Evolutionary conservation across 1,140 invertebrate species (phyloP).

Genomic region (Drosophila funebris): DNA sequence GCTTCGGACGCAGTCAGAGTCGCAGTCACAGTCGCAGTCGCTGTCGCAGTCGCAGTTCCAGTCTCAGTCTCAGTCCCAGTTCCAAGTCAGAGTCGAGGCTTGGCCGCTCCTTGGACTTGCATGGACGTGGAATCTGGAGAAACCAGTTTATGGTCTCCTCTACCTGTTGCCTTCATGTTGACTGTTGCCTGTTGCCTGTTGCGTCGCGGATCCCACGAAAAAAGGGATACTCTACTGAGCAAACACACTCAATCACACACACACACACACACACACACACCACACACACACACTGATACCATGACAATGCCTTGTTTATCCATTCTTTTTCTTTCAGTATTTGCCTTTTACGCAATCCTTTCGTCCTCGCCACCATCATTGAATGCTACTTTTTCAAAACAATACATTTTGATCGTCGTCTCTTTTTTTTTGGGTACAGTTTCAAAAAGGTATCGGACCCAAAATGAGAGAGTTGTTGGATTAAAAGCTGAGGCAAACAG

Average conservation of each 20-base stretch:
- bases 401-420: constrained; percentile 3
- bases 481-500: constrained; percentile 18
- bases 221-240: constrained; percentile 69
- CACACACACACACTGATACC: not conserved
- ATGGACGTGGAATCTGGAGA: constrained; percentile 61
- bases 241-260: constrained; percentile 39
- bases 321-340: constrained; percentile 34
- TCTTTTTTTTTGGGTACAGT: constrained; percentile 48
- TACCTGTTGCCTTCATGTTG: constrained; percentile 63
- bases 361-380: constrained; percentile 68
- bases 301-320: constrained; percentile 54
- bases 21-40: not conserved
- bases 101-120: constrained; percentile 50
- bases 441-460: constrained; percentile 19
- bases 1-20: too few relatives aligned
- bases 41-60: not conserved
- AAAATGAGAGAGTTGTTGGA: not conserved
- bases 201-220: constrained; percentile 70
- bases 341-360: constrained; percentile 71
- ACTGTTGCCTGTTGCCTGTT: constrained; percentile 34
- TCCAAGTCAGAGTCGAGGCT: constrained; percentile 31
- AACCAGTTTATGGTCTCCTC: constrained; percentile 70
- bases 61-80: not conserved
- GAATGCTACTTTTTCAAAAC: constrained; percentile 53
- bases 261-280: constrained; percentile 31